A percentile compares a stretch with the other conserved stretches of the same genome.
Conservation (phyloP, 2,888 invertebrate species). For the Hyposoter didymator region DNA sequence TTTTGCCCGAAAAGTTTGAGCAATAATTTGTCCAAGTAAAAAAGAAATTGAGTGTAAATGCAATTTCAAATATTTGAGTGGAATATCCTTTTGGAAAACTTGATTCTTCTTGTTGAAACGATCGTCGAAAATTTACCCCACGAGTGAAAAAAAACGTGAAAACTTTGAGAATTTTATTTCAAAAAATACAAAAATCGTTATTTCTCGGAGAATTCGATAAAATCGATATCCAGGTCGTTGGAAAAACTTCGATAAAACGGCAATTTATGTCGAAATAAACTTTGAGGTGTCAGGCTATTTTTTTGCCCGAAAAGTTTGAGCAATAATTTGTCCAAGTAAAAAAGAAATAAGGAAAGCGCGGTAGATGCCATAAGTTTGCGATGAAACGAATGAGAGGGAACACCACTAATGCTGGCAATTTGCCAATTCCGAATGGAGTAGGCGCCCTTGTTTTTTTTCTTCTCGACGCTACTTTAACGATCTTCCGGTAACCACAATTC, state of each 20-base stretch:
- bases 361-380: neutral
- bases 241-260: neutral
- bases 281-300: neutral
- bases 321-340: slow-evolving; percentile 6
- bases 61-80: too few species aligned
- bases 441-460: slow-evolving; percentile 11
- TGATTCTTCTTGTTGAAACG: too few species aligned
- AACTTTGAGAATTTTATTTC: neutral
- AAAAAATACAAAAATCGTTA: neutral
- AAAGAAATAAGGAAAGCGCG: neutral
- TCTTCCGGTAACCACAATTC: slow-evolving; percentile 21
- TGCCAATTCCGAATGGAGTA: slow-evolving; percentile 11
- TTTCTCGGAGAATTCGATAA: neutral
- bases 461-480: slow-evolving; percentile 20
- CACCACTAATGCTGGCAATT: slow-evolving; percentile 13
- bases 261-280: neutral
- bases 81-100: too few species aligned
- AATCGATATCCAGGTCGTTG: neutral
- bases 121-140: too few species aligned
- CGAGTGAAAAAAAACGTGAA: too few species aligned
- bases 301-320: neutral
- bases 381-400: slow-evolving; percentile 3
- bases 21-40: too few species aligned
- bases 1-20: too few species aligned
- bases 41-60: too few species aligned